Conservation (phyloP, 2,888 invertebrate species). For the Platypus cylindrus region DNA sequence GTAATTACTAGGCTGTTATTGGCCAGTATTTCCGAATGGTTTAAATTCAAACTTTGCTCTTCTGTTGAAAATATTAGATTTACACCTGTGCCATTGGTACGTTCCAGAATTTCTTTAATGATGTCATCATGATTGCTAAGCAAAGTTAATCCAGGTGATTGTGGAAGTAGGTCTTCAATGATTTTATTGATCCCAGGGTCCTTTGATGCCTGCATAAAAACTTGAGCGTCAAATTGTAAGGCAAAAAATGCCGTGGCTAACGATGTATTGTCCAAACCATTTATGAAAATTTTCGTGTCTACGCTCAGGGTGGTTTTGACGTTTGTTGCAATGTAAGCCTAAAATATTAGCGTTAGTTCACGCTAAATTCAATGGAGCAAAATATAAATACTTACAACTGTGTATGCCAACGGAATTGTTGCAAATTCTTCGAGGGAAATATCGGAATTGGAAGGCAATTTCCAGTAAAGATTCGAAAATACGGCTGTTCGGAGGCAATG, state of each 20-base stretch:
- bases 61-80: slow-evolving; percentile 1
- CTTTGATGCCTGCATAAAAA: too few relatives aligned
- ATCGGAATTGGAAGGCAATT: slow-evolving; percentile 37
- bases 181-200: too few relatives aligned
- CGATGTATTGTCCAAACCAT: background rate
- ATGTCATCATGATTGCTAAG: too few relatives aligned
- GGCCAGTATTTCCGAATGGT: slow-evolving; percentile 1
- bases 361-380: too few relatives aligned
- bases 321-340: slow-evolving; percentile 14
- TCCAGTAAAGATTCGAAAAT: slow-evolving; percentile 34
- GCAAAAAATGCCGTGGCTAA: background rate
- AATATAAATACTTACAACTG: slow-evolving; percentile 39
- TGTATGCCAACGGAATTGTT: slow-evolving; percentile 49
- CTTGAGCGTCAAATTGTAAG: too few relatives aligned
- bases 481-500: slow-evolving; percentile 44
- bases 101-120: background rate
- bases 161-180: too few relatives aligned
- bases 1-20: slow-evolving; percentile 2
- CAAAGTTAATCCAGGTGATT: too few relatives aligned
- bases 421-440: slow-evolving; percentile 52
- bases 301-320: slow-evolving; percentile 7
- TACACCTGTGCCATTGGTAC: background rate
- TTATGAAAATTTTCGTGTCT: slow-evolving; percentile 1
- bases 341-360: slow-evolving; percentile 8
- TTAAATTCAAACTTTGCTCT: slow-evolving; percentile 1